Evolutionary conservation across 1,140 invertebrate genomes (phyloP).

Genomic region (Pseudobourletiella spinata): DNA sequence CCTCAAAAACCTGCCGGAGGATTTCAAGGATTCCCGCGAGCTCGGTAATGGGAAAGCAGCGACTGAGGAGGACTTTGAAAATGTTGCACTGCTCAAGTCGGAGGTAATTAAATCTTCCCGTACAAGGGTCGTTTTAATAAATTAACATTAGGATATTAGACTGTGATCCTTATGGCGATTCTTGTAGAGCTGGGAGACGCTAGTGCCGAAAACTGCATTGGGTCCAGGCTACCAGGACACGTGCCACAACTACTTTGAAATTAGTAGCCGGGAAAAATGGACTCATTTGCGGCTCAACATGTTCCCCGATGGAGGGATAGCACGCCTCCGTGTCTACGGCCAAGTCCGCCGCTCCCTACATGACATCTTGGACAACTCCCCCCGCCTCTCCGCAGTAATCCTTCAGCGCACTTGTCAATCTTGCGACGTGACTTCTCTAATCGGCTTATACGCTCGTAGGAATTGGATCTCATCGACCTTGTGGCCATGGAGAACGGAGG

Average conservation of each 20-base stretch:
- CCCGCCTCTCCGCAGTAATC: no score
- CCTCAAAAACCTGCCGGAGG: conserved; percentile 33
- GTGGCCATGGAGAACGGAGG: conserved; percentile 50
- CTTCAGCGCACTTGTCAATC: no score
- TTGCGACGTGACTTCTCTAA: no score
- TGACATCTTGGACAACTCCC: conserved; percentile 19
- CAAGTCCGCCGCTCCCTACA: conserved; percentile 43
- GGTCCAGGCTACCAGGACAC: conserved; percentile 50
- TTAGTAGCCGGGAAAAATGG: conserved; percentile 43
- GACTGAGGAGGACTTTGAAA: conserved; percentile 42
- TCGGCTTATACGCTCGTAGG: no score
- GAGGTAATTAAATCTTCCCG: conserved; percentile 40
- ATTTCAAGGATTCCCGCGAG: not conserved
- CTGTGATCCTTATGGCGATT: no score
- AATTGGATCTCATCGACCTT: conserved; percentile 46
- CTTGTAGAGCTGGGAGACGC: conserved; percentile 48
- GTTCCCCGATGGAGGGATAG: conserved; percentile 58
- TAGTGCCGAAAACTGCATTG: conserved; percentile 49
- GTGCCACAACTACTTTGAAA: conserved; percentile 49
- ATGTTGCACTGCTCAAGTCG: conserved; percentile 44
- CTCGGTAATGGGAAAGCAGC: conserved; percentile 46
- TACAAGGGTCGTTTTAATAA: no score
- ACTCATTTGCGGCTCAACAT: conserved; percentile 55
- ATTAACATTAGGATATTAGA: no score
- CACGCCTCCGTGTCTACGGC: conserved; percentile 53